Evolutionary conservation across 2,888 invertebrate genomes (phyloP).

Genomic region (Salticus scenicus): DNA sequence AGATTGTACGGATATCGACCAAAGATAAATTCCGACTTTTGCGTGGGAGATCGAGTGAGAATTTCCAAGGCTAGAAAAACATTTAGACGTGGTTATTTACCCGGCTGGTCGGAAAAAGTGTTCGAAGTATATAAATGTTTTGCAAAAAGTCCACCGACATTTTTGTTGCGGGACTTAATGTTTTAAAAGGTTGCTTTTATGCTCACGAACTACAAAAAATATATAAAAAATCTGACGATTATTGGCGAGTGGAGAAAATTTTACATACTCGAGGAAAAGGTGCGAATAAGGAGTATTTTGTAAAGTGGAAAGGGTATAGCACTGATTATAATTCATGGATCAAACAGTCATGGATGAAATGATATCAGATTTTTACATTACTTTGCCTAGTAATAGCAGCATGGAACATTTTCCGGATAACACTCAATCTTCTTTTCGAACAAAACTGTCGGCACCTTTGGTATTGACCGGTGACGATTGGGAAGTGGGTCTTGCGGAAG

Average conservation of each 20-base stretch:
- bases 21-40: not conserved
- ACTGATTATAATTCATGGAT: constrained; percentile 37
- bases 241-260: constrained; percentile 38
- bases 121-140: constrained; percentile 19
- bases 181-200: constrained; percentile 32
- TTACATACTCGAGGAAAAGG: constrained; percentile 14
- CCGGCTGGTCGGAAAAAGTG: constrained; percentile 37
- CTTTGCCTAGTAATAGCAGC: constrained; percentile 72
- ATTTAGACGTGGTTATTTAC: constrained; percentile 50
- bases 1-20: constrained; percentile 27
- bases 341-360: constrained; percentile 30
- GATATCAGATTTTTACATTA: constrained; percentile 64
- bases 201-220: constrained; percentile 41
- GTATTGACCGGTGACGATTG: constrained; percentile 71
- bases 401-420: too few species aligned
- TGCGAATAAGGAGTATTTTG: constrained; percentile 26
- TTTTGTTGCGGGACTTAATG: constrained; percentile 22
- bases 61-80: constrained; percentile 32
- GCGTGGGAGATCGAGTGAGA: constrained; percentile 24
- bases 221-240: not conserved
- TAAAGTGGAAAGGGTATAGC: constrained; percentile 48
- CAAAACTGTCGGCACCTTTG: constrained; percentile 72
- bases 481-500: constrained; percentile 72
- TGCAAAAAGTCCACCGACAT: constrained; percentile 7
- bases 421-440: too few species aligned